Evolutionary conservation across 2,888 invertebrate genomes (phyloP), one percentile per base, ranked within the genome.

Genomic region (Caenorhabditis sp.): DNA sequence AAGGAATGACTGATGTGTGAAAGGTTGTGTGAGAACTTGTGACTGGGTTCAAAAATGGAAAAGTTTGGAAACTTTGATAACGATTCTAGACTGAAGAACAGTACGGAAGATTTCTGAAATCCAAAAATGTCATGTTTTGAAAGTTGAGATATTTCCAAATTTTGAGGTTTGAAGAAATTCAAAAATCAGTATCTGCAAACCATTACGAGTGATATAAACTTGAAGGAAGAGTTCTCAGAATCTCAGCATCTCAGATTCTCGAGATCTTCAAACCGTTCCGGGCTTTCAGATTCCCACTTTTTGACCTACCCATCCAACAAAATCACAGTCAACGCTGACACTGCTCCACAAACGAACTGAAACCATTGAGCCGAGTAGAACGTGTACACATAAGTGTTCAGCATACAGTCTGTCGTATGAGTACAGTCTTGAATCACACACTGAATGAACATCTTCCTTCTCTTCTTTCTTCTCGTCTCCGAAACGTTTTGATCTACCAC

Each of bases 381-480:
- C 1, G 75, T 64, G 49, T 81, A 81, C 10, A 81, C 56, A 49
- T 70, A 75, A 12, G 81, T 75, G 38, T 81, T 75, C 35, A 75
- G 47, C 68, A 81, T 75, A 28, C 74, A 74, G 31, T 81, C 81
- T 3, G 75, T 64, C 0, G 75, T 75, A 51, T 81, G 81, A 19
- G 81, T 81, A 24, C 81, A 81, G n/a, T 81, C 81, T 38, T 81
- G 81, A 22, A 81, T 70, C 4, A 81, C 44, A 47, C 81, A 81
- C 31, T 81, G 81, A n/a, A 70, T 69, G 75, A 81, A 81, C 81
- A 81, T 81, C 47, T 58, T 70, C 31, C 70, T 56, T 28, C 81
- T 10, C 8, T 70, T 31, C 24, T 31, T 44, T 49, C 51, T 75
- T 19, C 75, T 16, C 1, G 44, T 56, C 41, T 31, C 70, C 19